Percentiles rank a stretch among this genome's conserved stretches.
Conservation (phyloP, 2,113 vertebrate species). For the Ophiodon elongatus region DNA sequence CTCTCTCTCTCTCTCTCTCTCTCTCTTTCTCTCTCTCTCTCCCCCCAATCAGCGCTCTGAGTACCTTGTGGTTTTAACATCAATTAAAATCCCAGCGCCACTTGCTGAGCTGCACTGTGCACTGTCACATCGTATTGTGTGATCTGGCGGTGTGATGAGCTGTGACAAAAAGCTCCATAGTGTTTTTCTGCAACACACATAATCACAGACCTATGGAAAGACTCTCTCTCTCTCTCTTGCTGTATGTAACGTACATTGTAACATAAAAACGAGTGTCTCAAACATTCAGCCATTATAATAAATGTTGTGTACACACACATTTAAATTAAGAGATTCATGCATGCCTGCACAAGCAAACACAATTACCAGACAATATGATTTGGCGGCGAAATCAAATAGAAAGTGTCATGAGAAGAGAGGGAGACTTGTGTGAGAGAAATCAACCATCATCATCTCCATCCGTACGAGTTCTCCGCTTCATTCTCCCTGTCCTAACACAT, state of each 20-base stretch:
- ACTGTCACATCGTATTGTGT: slow-evolving; percentile 70
- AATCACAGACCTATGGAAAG: neutral
- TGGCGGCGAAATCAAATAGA: slow-evolving; percentile 56
- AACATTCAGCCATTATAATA: slow-evolving; percentile 9
- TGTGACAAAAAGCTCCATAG: slow-evolving; percentile 60
- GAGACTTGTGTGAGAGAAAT: slow-evolving; percentile 62
- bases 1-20: neutral
- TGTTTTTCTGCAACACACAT: slow-evolving; percentile 37
- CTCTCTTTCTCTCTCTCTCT: slow-evolving; percentile 1
- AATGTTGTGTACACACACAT: slow-evolving; percentile 20
- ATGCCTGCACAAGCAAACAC: slow-evolving; percentile 61
- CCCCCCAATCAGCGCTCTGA: slow-evolving; percentile 30
- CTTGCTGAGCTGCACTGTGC: slow-evolving; percentile 69
- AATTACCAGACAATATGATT: slow-evolving; percentile 53
- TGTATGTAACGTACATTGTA: slow-evolving; percentile 6
- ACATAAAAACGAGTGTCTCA: slow-evolving; percentile 23
- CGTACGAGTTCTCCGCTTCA: slow-evolving; percentile 53
- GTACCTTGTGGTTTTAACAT: slow-evolving; percentile 71
- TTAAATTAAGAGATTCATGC: slow-evolving; percentile 26
- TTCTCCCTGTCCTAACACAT: slow-evolving; percentile 68
- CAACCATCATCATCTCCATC: slow-evolving; percentile 70
- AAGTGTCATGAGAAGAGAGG: slow-evolving; percentile 25
- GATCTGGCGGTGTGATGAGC: slow-evolving; percentile 62
- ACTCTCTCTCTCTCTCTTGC: neutral
- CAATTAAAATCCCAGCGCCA: slow-evolving; percentile 72